Conservation (phyloP, 2,888 invertebrate species). For the Choristoneura rosaceana region DNA sequence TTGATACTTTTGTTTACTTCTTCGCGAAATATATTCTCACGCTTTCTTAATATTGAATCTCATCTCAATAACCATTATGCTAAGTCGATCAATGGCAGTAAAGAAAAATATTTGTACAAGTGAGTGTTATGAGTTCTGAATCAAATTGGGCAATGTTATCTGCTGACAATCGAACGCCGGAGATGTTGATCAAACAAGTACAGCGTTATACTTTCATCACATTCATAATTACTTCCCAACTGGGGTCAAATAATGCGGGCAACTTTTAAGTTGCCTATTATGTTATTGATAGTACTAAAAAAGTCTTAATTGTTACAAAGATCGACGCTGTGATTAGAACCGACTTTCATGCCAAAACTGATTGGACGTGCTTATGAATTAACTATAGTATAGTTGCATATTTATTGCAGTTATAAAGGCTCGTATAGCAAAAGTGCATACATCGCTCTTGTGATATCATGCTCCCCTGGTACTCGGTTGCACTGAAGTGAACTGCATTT, state of each 20-base stretch:
- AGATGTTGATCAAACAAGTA: constrained; percentile 63
- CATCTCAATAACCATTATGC: constrained; percentile 60
- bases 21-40: constrained; percentile 55
- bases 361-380: constrained; percentile 7
- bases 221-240: background rate
- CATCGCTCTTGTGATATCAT: constrained; percentile 57
- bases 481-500: constrained; percentile 69
- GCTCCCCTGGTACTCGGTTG: constrained; percentile 72
- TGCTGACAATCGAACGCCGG: constrained; percentile 52
- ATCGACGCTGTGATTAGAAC: background rate
- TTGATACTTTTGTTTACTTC: constrained; percentile 41
- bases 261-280: background rate
- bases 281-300: background rate
- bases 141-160: constrained; percentile 60
- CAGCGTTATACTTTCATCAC: constrained; percentile 7
- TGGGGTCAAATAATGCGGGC: background rate
- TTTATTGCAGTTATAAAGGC: background rate
- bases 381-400: constrained; percentile 1
- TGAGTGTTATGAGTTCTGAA: constrained; percentile 65
- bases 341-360: constrained; percentile 7
- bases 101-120: constrained; percentile 71
- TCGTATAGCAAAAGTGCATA: constrained; percentile 56
- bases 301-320: background rate
- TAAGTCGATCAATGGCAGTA: constrained; percentile 62
- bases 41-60: constrained; percentile 56